Conservation (phyloP, 2,797 vertebrate genomes). For the Intellagama lesueurii region DNA sequence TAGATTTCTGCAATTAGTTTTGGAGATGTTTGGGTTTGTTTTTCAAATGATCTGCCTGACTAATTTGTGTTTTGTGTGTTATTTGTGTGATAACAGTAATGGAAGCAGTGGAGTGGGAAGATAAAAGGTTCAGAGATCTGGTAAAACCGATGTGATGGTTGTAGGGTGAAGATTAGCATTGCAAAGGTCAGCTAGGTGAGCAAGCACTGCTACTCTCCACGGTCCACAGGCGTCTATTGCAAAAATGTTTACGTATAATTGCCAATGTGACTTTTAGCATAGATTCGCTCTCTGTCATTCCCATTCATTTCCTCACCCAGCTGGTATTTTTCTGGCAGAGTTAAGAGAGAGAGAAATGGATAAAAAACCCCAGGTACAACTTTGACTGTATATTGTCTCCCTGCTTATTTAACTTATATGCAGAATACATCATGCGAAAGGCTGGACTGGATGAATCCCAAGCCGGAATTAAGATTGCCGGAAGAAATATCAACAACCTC, state of each 20-base stretch:
- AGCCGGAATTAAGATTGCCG: no score
- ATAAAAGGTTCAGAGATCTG: not conserved
- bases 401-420: no score
- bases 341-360: not conserved
- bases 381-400: no score
- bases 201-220: not conserved
- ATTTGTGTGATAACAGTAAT: not conserved
- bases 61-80: not conserved
- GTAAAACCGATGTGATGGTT: not conserved
- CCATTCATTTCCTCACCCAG: no score
- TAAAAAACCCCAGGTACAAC: no score
- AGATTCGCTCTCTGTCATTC: not conserved
- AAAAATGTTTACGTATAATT: not conserved
- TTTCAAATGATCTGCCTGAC: not conserved
- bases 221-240: not conserved
- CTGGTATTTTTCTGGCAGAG: not conserved
- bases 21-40: not conserved
- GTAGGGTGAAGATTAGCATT: not conserved
- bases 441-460: no score
- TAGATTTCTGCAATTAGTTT: no score
- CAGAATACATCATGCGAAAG: no score
- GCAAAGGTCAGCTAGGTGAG: slow-evolving; percentile 1
- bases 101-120: not conserved
- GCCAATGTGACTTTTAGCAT: slow-evolving; percentile 2
- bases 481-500: no score